These are phyloP conservation scores for Lordiphosa fenestrarum DNA, from an alignment of 2,888 invertebrate species.

Conservation along the genomic window DNA sequence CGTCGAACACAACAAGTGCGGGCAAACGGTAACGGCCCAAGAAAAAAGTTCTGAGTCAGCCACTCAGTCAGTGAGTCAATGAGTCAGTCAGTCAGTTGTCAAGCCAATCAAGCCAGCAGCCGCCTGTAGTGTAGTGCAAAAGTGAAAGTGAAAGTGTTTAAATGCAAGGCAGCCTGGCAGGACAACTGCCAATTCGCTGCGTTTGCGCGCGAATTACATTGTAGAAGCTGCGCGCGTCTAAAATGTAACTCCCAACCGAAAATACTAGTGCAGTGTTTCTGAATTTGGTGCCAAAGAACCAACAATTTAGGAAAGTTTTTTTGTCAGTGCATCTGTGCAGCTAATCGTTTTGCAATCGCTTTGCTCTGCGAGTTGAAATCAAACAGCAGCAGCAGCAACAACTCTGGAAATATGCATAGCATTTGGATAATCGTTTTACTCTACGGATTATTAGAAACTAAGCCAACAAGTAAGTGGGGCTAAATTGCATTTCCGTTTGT, in stretches of 20 bases:
- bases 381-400: slow-evolving; percentile 22
- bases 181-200: slow-evolving; percentile 29
- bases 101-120: slow-evolving; percentile 29
- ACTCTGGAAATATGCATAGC: slow-evolving; percentile 71
- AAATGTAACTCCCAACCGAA: slow-evolving; percentile 57
- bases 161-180: slow-evolving; percentile 18
- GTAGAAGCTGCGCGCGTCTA: slow-evolving; percentile 40
- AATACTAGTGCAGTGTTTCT: slow-evolving; percentile 30
- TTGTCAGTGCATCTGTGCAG: slow-evolving; percentile 51
- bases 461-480: slow-evolving; percentile 77
- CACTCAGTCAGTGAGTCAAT: slow-evolving; percentile 11
- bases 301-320: slow-evolving; percentile 21
- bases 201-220: slow-evolving; percentile 31
- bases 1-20: slow-evolving; percentile 81
- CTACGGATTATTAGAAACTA: slow-evolving; percentile 77
- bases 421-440: slow-evolving; percentile 79
- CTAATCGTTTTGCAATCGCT: slow-evolving; percentile 45
- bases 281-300: slow-evolving; percentile 61
- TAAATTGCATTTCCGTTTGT: slow-evolving; percentile 2
- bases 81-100: slow-evolving; percentile 19
- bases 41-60: slow-evolving; percentile 20
- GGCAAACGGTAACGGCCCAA: slow-evolving; percentile 55
- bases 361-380: slow-evolving; percentile 12
- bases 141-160: slow-evolving; percentile 24
- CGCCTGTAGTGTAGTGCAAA: slow-evolving; percentile 31